Conservation (phyloP, 35 echinoderm and acorn worm species). For the Diadema setosum region DNA sequence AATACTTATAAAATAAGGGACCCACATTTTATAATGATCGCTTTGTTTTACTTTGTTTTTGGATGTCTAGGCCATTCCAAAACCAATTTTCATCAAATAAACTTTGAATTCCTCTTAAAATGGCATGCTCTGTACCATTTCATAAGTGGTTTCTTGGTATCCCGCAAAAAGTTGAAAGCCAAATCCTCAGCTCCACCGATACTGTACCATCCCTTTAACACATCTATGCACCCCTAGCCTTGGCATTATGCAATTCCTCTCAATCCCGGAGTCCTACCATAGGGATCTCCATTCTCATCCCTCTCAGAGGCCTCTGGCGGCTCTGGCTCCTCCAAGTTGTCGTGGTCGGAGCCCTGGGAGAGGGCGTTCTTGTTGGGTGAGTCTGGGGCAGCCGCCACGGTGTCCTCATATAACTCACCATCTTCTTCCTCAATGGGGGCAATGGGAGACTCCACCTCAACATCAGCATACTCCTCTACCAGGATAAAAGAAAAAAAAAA, state of each 20-base stretch:
- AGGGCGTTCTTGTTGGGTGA: conserved; percentile 3
- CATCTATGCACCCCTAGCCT: background rate
- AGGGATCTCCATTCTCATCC: background rate
- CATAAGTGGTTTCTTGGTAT: too few species aligned
- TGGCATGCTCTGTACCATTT: too few species aligned
- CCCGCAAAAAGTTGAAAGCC: too few species aligned
- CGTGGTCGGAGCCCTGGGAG: background rate
- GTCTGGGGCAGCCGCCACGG: background rate
- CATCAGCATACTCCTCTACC: background rate
- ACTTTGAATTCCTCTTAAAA: too few species aligned
- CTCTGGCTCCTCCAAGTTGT: background rate
- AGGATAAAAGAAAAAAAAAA: background rate
- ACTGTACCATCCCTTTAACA: background rate
- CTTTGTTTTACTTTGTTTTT: too few species aligned
- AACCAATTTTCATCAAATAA: too few species aligned
- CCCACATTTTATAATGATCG: too few species aligned
- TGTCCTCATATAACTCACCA: background rate
- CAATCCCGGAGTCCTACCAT: background rate
- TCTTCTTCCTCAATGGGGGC: background rate
- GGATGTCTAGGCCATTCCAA: too few species aligned
- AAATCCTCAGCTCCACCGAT: too few species aligned
- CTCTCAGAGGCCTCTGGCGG: background rate
- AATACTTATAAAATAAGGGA: too few species aligned
- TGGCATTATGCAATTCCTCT: too few species aligned
- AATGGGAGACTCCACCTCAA: background rate